Conservation (phyloP, 2,797 vertebrate species). For the Sebastes reedi region DNA sequence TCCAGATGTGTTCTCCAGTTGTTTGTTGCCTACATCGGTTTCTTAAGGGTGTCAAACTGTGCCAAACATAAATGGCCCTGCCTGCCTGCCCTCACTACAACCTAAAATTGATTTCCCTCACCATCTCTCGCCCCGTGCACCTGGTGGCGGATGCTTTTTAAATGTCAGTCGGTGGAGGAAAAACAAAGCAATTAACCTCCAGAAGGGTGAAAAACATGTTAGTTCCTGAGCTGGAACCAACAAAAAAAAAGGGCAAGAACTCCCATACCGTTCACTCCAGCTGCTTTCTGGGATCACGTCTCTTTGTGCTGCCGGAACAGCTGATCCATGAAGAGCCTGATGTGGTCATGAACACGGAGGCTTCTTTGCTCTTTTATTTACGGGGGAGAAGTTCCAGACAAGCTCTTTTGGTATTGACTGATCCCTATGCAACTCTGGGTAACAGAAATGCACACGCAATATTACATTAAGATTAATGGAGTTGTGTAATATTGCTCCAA, state of each 20-base stretch:
- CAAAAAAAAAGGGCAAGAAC: conserved; percentile 5
- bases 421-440: neutral
- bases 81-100: neutral
- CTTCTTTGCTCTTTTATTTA: neutral
- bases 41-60: conserved; percentile 48
- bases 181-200: conserved; percentile 50
- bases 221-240: neutral
- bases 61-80: neutral
- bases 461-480: conserved; percentile 3
- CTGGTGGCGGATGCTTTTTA: conserved; percentile 41
- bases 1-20: conserved; percentile 13
- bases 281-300: conserved; percentile 15
- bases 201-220: conserved; percentile 28
- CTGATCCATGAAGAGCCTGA: conserved; percentile 12
- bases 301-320: neutral
- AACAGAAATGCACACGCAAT: neutral
- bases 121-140: conserved; percentile 10
- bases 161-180: conserved; percentile 43
- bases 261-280: neutral
- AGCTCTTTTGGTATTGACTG: neutral
- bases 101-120: conserved; percentile 32
- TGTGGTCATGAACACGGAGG: neutral
- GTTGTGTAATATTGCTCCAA: neutral
- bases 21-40: conserved; percentile 26
- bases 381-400: neutral